Base-by-base conservation (phyloP, 2,113 vertebrate genomes). In the Turdus rufiventris region DNA sequence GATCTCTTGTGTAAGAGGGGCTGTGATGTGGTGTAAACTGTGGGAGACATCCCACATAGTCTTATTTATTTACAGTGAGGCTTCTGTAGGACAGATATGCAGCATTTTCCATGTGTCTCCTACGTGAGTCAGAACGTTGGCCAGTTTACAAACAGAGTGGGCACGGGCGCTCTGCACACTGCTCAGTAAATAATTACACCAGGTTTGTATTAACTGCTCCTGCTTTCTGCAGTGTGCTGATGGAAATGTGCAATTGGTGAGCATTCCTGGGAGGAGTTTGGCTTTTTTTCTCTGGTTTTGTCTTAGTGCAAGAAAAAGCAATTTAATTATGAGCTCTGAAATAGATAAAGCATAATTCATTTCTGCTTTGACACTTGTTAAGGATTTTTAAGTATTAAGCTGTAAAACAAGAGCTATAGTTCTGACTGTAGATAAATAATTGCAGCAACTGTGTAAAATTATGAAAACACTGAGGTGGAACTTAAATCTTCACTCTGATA, bases 341-440 rank as follows among this genome's bases (percentile, higher is more conserved):
- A 91, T 17, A 93, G 74, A 73, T 72, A 43, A 83, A 93, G 60
- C 11, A 36, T 43, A 21, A 89, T 70, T 88, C 53, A 47, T 82
- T 94, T 76, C 50, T 91, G 62, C 33, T 93, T 74, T 95, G 75
- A 85, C 51, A 53, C 67, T 88, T 91, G 54, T 80, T 91, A 94
- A 77, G 90, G 78, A 56, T 63, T 94, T 95, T 96, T 77, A 94
- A 95, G 56, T 63, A 88, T 91, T 77, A 90, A 76, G 65, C 18
- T 77, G 47, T 85, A 83, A 90, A 96, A 70, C n/a, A 83, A 89
- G 60, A 86, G 43, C 82, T 88, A 23, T 11, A 67, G 87, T 58
- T 82, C 75, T 80, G 58, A 33, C 74, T 56, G 14, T 9, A 74
- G 78, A 71, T 74, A 88, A 94, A 60, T 86, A 91, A 91, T 77